Evolutionary conservation across 2,888 invertebrate genomes (phyloP).

Genomic region (Siphonodentalium dalli): DNA sequence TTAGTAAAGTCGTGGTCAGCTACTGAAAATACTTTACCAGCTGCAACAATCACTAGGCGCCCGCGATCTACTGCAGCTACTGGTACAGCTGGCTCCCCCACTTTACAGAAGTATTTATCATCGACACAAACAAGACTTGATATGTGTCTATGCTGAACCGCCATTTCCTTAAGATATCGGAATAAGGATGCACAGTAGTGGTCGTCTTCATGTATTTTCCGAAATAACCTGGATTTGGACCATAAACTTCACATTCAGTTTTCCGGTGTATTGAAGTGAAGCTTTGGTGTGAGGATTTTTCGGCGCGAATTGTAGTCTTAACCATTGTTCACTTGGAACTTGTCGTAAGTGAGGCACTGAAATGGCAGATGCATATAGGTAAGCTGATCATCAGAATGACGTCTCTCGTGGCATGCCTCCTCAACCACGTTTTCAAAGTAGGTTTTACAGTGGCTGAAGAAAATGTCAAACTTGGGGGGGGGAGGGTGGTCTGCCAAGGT

Average conservation of each 20-base stretch:
- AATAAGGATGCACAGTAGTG: conserved; percentile 4
- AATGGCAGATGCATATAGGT: conserved; percentile 7
- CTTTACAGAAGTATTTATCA: conserved; percentile 18
- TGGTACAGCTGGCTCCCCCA: conserved; percentile 13
- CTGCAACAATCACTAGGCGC: not conserved
- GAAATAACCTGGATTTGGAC: conserved; percentile 16
- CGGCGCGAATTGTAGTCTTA: conserved; percentile 21
- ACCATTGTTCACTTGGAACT: conserved; percentile 16
- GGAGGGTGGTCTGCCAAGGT: conserved; percentile 2
- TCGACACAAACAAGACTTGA: conserved; percentile 4
- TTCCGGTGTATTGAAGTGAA: conserved; percentile 17
- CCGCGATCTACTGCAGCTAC: conserved; percentile 10
- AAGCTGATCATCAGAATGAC: conserved; percentile 6
- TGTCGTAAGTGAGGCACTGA: conserved; percentile 8
- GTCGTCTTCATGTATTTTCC: conserved; percentile 7
- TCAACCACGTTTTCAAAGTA: conserved; percentile 3
- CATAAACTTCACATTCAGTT: conserved; percentile 18
- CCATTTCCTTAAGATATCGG: conserved; percentile 11
- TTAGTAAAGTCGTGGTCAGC: conserved; percentile 18
- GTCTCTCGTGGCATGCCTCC: conserved; percentile 13
- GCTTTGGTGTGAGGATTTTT: conserved; percentile 11
- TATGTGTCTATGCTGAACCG: not conserved
- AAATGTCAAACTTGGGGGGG: conserved; percentile 13
- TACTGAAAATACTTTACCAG: conserved; percentile 4
- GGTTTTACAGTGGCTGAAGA: conserved; percentile 5